phyloP scores from a whole-genome alignment of 2,113 vertebrate genomes.

The Cromileptes altivelis region DNA sequence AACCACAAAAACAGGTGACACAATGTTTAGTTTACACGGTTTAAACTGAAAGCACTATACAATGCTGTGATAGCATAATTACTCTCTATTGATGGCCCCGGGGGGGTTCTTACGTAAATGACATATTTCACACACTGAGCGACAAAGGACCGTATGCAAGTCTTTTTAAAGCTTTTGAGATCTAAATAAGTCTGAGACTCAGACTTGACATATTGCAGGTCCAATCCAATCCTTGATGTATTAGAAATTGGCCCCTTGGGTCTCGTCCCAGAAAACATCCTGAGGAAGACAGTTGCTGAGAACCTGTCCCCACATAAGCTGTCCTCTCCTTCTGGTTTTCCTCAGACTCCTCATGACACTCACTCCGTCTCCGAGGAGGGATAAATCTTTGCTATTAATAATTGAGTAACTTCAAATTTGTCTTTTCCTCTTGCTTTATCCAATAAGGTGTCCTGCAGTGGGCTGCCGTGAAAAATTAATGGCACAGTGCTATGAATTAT shows the following conservation, averaged over 20 bases:
- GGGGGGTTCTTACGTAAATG: conserved; percentile 18
- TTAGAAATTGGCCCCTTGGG: conserved; percentile 72
- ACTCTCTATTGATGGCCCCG: background rate
- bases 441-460: conserved; percentile 77
- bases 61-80: conserved; percentile 1
- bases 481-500: conserved; percentile 80
- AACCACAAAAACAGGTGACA: background rate
- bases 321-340: conserved; percentile 49
- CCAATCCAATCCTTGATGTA: conserved; percentile 52
- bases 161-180: conserved; percentile 40
- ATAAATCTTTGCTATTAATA: conserved; percentile 83
- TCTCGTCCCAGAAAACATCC: conserved; percentile 70
- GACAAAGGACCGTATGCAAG: background rate
- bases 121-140: conserved; percentile 29
- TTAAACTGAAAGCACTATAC: conserved; percentile 7
- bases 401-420: conserved; percentile 81
- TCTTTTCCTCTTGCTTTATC: conserved; percentile 78
- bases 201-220: conserved; percentile 54
- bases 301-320: conserved; percentile 46
- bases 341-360: conserved; percentile 30
- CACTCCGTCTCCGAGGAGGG: conserved; percentile 55
- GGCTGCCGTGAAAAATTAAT: conserved; percentile 76
- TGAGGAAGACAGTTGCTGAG: conserved; percentile 53
- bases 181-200: conserved; percentile 57
- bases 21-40: conserved; percentile 3